A percentile compares a stretch with the other conserved stretches of the same genome.
phyloP scores from a whole-genome alignment of 2,797 vertebrate species.

The Scolopax rusticola region DNA sequence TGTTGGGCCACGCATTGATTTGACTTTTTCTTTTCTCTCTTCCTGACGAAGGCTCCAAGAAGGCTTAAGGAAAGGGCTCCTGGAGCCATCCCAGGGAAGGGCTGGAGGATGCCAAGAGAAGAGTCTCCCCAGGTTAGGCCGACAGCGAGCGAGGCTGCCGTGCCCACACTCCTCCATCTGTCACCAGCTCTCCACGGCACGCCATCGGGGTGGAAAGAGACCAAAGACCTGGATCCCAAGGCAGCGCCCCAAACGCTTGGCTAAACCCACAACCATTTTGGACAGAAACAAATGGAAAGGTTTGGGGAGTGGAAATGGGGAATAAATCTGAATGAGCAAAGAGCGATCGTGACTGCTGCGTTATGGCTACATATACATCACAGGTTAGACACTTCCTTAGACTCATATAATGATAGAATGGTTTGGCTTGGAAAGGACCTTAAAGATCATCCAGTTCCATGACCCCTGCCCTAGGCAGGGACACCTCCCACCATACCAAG shows the following conservation, averaged over 20 bases:
- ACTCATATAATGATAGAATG: not conserved
- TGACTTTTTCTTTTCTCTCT: not conserved
- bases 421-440: too few relatives aligned
- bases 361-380: not conserved
- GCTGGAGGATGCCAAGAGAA: not conserved
- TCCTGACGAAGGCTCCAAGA: not conserved
- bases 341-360: not conserved
- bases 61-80: rapidly evolving
- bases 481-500: too few relatives aligned
- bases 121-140: not conserved
- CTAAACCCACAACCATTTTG: not conserved
- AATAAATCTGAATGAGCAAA: not conserved
- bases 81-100: not conserved
- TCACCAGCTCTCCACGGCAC: not conserved
- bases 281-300: not conserved
- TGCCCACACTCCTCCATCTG: not conserved
- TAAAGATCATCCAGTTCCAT: too few relatives aligned
- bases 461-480: too few relatives aligned
- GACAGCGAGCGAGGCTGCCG: not conserved
- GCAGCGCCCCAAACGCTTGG: not conserved
- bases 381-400: not conserved
- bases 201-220: not conserved
- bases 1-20: not conserved
- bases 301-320: not conserved
- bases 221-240: not conserved